Percentiles rank a stretch among this genome's conserved stretches.
These are phyloP conservation scores for Sphaerodactylus townsendi DNA, from an alignment of 2,113 vertebrate species.

Conservation along the genomic window DNA sequence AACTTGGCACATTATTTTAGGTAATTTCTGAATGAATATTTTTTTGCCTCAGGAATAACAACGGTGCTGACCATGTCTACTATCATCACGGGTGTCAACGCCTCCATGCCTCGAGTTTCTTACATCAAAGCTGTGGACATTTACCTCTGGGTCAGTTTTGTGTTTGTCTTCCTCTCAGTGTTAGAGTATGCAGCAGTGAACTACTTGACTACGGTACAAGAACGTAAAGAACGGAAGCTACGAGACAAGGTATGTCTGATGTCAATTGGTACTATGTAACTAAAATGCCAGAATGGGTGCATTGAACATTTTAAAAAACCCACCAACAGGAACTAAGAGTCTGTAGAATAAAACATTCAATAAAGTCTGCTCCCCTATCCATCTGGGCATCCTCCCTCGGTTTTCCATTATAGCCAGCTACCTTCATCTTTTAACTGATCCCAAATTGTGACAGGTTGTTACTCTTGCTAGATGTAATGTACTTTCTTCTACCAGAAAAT, in stretches of 20 bases:
- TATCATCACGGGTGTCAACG: slow-evolving; percentile 94
- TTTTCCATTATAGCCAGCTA: too few species aligned
- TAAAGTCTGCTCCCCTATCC: too few species aligned
- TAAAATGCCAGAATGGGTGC: not conserved
- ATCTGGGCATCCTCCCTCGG: too few species aligned
- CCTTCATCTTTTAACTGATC: too few species aligned
- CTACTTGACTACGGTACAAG: slow-evolving; percentile 91
- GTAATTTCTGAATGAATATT: not conserved
- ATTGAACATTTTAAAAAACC: not conserved
- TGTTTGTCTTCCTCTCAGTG: slow-evolving; percentile 97
- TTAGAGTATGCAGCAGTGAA: slow-evolving; percentile 94
- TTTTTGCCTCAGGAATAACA: slow-evolving; percentile 77
- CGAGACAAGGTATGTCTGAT: slow-evolving; percentile 78
- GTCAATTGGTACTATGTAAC: rapidly evolving
- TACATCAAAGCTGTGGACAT: slow-evolving; percentile 98
- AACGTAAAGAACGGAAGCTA: slow-evolving; percentile 86
- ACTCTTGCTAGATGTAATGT: too few species aligned
- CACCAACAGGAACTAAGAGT: not conserved
- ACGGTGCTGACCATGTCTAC: slow-evolving; percentile 83
- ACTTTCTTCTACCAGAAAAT: too few species aligned
- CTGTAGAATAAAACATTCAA: too few species aligned
- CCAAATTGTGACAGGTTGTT: too few species aligned
- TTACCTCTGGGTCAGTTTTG: slow-evolving; percentile 98
- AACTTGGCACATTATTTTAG: not conserved
- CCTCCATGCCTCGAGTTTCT: slow-evolving; percentile 96